phyloP scores from a whole-genome alignment of 2,797 vertebrate genomes.

The Diceros bicornis region DNA sequence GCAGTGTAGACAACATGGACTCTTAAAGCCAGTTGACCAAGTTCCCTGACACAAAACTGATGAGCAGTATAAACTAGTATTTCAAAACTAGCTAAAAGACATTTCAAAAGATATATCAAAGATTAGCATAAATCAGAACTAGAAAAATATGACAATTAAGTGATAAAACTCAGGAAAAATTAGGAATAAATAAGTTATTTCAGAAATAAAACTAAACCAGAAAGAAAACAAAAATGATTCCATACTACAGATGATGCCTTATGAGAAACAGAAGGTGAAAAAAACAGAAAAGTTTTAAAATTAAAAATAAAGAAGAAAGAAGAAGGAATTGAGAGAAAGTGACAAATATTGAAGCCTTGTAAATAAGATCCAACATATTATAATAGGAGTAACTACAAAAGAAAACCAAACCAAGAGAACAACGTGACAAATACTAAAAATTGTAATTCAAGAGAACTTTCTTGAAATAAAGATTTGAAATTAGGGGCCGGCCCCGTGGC shows the following conservation, averaged over 20 bases:
- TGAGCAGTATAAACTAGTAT: background rate
- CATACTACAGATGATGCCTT: background rate
- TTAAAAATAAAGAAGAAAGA: background rate
- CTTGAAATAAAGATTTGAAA: background rate
- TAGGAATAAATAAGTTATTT: background rate
- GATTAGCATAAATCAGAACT: background rate
- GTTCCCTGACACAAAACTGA: background rate
- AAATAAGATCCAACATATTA: background rate
- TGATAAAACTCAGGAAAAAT: background rate
- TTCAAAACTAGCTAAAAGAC: background rate
- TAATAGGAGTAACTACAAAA: background rate
- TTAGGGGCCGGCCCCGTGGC: too few relatives aligned
- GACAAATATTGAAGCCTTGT: background rate
- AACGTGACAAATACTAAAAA: background rate
- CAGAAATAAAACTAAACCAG: background rate
- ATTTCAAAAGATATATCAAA: background rate
- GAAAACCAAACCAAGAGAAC: background rate
- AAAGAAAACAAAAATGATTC: background rate
- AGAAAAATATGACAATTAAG: background rate
- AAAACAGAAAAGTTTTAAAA: background rate
- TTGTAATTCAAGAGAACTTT: background rate
- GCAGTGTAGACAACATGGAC: background rate
- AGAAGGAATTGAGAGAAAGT: background rate
- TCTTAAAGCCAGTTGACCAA: too few relatives aligned
- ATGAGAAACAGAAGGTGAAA: background rate